Percentiles rank a stretch among this genome's conserved stretches.
Conservation (phyloP, 2,113 vertebrate genomes). For the Salminus brasiliensis region DNA sequence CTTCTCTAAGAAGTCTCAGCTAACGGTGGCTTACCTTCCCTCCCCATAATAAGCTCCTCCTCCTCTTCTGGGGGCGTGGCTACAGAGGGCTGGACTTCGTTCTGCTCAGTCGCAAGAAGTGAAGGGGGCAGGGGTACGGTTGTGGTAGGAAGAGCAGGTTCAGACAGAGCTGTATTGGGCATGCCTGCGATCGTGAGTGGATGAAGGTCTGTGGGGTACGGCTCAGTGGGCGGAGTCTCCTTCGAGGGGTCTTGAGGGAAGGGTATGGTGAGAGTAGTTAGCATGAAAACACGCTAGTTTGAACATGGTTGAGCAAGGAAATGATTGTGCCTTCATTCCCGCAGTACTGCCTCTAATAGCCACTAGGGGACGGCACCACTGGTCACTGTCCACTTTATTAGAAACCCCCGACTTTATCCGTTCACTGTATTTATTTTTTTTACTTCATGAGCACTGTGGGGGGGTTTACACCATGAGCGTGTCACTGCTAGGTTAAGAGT, state of each 20-base stretch:
- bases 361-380: background rate
- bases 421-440: too few species aligned
- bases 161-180: background rate
- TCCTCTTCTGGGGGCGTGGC: conserved; percentile 27
- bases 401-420: too few species aligned
- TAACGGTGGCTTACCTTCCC: conserved; percentile 59
- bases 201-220: background rate
- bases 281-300: background rate
- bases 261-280: background rate
- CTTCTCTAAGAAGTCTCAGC: background rate
- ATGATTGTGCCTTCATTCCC: background rate
- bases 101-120: background rate
- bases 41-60: conserved; percentile 50
- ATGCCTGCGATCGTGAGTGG: background rate
- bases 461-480: too few species aligned
- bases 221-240: background rate
- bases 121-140: conserved; percentile 5
- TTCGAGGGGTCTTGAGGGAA: background rate
- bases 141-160: background rate
- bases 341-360: background rate
- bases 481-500: background rate
- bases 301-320: background rate
- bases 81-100: background rate
- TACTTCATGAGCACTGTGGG: too few species aligned
- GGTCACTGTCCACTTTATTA: background rate